Base-by-base conservation (phyloP, 2,888 invertebrate species). In the Pomacea canaliculata region DNA sequence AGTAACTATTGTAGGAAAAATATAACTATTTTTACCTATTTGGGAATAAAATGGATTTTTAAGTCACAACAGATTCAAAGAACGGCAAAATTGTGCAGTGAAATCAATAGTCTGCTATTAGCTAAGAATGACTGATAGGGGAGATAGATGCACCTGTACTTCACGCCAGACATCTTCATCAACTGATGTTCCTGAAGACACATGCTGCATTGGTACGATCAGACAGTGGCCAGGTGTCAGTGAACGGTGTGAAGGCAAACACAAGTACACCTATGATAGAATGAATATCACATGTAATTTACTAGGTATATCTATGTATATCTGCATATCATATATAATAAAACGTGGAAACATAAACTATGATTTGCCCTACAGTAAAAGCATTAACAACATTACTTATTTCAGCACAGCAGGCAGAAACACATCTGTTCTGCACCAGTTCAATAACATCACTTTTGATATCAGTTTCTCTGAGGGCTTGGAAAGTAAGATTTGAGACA, bases 131-230 rank as follows among this genome's bases (percentile, higher is more conserved):
- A 37, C 37, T 37, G 37, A 37, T 5, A 23, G 23, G 23, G 23
- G 23, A 23, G 23, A 23, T 23, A 37, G 37, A 0, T 37, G 37
- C 91, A 94, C 95, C 92, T 94, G 93, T 78, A 99, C 93, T 92
- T 98, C 98, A 78, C 93, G 93, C 96, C 96, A 98, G 70, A 96
- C 95, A 92, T 99, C 97, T 92, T 99, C 98, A 92, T 99, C 99
- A 66, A 97, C 89, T 81, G 94, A 93, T 0, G 97, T 96, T 62
- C 94, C 93, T 89, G 96, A 95, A 4, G 94, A 89, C 0, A 94
- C 92, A 91, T 99, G 98, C 83, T 94, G 93, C 87, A 95, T 94
- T 0, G 98, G 96, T 4, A 95, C 93, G 85, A 99, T 94, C 71
- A 96, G 91, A 82, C 93, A 98, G 89, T 99, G 98, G 0, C 96